A percentile compares a stretch with the other conserved stretches of the same genome.
Conservation (phyloP, 2,888 invertebrate genomes). For the Drosophila fungiperda region DNA sequence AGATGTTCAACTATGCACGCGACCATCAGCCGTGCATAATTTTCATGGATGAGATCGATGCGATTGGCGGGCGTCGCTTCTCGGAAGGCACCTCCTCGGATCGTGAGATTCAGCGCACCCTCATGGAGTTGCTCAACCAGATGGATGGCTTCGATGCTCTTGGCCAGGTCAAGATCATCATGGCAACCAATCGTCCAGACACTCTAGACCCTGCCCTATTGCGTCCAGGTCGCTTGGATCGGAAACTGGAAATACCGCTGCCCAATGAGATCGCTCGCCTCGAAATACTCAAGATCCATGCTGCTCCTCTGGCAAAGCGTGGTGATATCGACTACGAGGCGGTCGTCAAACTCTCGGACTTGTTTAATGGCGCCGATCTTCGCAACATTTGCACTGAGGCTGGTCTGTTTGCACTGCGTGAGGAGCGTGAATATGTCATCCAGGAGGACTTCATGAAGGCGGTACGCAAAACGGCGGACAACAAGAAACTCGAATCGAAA, state of each 20-base stretch:
- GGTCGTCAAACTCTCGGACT: slow-evolving; percentile 98
- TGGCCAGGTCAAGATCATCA: slow-evolving; percentile 99
- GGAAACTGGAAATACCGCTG: slow-evolving; percentile 98
- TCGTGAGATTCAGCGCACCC: slow-evolving; percentile 98
- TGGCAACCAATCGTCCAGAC: slow-evolving; percentile 99
- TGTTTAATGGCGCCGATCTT: slow-evolving; percentile 99
- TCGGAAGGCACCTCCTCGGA: slow-evolving; percentile 99
- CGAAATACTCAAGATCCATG: slow-evolving; percentile 98
- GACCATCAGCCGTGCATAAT: slow-evolving; percentile 99
- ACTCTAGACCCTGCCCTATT: slow-evolving; percentile 98
- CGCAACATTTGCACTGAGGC: slow-evolving; percentile 99
- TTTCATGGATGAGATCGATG: slow-evolving; percentile 99
- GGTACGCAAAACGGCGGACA: slow-evolving; percentile 98
- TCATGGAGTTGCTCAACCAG: slow-evolving; percentile 98
- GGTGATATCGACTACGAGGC: slow-evolving; percentile 99
- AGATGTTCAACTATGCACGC: slow-evolving; percentile 99
- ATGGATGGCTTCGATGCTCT: slow-evolving; percentile 99
- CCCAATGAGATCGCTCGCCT: slow-evolving; percentile 98
- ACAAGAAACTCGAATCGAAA: slow-evolving; percentile 99
- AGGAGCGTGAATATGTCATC: slow-evolving; percentile 97
- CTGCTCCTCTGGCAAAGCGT: slow-evolving; percentile 96
- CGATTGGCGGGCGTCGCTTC: slow-evolving; percentile 98
- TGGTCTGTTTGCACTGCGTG: slow-evolving; percentile 93
- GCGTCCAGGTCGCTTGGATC: slow-evolving; percentile 96
- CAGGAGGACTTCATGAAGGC: slow-evolving; percentile 99